Evolutionary conservation across 2,113 vertebrate genomes (phyloP).

Genomic region (Eira barbara): DNA sequence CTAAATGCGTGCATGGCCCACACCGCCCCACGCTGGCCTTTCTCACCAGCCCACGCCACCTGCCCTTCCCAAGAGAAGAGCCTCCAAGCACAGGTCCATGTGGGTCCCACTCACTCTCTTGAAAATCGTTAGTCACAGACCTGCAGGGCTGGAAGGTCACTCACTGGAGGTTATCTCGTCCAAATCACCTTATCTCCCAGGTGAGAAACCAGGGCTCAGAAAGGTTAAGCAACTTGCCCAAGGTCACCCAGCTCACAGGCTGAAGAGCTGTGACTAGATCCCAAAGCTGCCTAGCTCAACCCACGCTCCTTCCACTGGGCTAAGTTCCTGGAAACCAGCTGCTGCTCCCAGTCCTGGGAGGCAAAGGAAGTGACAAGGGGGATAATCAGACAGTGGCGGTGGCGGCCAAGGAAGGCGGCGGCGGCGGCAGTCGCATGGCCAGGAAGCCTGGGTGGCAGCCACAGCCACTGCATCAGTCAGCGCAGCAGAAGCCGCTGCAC

Average conservation of each 20-base stretch:
- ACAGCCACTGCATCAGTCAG: background rate
- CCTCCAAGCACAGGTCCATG: background rate
- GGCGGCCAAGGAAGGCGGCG: background rate
- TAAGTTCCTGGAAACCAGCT: background rate
- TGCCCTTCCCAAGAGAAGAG: background rate
- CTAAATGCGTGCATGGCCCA: background rate
- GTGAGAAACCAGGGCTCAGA: background rate
- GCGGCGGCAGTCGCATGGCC: background rate
- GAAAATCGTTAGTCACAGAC: background rate
- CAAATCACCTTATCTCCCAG: background rate
- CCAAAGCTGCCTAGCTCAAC: background rate
- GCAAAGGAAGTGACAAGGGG: background rate
- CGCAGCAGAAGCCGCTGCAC: background rate
- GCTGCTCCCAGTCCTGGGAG: background rate
- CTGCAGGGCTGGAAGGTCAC: background rate
- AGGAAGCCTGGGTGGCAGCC: background rate
- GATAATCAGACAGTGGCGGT: background rate
- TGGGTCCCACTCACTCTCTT: background rate
- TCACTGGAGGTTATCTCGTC: background rate
- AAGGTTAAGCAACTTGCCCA: background rate
- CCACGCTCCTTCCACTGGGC: background rate
- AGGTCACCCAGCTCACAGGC: background rate
- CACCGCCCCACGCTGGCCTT: background rate
- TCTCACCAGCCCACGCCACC: rapidly evolving
- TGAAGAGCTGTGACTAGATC: background rate